Base-by-base conservation (phyloP, 2,113 vertebrate genomes). In the Nycticryphes semicollaris region DNA sequence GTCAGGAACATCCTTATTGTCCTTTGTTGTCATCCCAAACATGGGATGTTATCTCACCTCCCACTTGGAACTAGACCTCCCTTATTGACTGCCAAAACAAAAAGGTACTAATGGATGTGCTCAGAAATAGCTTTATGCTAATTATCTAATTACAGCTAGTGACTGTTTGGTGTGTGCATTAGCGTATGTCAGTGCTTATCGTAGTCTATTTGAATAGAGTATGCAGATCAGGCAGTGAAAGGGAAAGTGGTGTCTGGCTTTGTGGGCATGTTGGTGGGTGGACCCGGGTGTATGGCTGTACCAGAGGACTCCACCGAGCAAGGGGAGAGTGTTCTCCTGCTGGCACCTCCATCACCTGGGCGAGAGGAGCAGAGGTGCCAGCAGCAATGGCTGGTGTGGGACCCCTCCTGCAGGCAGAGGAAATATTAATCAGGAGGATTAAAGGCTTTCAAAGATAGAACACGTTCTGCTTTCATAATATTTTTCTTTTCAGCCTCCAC, bases 401-500 rank as follows among this genome's bases (percentile, higher is more conserved):
- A 43, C 12, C 57, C 39, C 22, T 89, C 41, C 62, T 69, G 45
- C 20, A 28, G 67, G 2, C 27, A 25, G 47, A 16, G 33, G 31
- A 27, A 82, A 79, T 21, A 79, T 9, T 87, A 56, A 90, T 20
- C 45, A 57, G 43, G 19, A 85, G 30, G 62, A 90, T 76, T 79
- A 87, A 95, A 84, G 54, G 14, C 59, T 91, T 83, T 87, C 37
- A 84, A 87, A 76, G 53, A 48, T 53, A 19, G 23, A 89, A 47
- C 10, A 48, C 27, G 5, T 53, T 68, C 37, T 94, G 70, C 67
- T 91, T 84, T 91, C 82, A 89, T 50, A 94, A 79, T 76, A 83
- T 82, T 91, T 93, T 94, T 84, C 91, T 91, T 94, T 82, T 57
- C 75, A 62, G 54, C 10, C 41, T 94, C 50, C 62, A 22, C 62